phyloP scores from a whole-genome alignment of 2,888 invertebrate species.

The Drosophila peninsularis region DNA sequence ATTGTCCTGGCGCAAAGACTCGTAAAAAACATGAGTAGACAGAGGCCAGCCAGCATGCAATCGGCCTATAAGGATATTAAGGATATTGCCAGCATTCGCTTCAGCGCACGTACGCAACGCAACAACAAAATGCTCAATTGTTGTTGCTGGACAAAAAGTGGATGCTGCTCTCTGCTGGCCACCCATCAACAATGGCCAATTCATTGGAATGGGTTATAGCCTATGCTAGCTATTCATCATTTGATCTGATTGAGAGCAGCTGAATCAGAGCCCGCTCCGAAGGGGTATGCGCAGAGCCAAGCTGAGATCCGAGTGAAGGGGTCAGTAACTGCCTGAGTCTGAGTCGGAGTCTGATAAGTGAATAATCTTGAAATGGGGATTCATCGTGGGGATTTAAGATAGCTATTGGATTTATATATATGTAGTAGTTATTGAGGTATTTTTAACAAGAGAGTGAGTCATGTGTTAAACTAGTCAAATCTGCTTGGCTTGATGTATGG shows the following conservation, averaged over 20 bases:
- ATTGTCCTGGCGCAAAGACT: constrained; percentile 77
- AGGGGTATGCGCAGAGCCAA: not conserved
- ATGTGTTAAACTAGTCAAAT: not conserved
- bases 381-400: not conserved
- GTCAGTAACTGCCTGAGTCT: not conserved
- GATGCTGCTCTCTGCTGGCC: constrained; percentile 33
- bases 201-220: constrained; percentile 47
- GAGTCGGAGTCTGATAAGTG: too few relatives aligned
- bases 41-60: constrained; percentile 64
- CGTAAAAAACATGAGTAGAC: constrained; percentile 70
- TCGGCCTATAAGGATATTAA: constrained; percentile 67
- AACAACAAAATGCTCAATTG: constrained; percentile 13
- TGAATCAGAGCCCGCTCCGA: constrained; percentile 27
- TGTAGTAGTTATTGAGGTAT: not conserved
- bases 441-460: not conserved
- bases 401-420: too few relatives aligned
- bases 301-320: not conserved
- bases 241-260: constrained; percentile 53
- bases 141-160: constrained; percentile 36
- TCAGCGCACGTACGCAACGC: constrained; percentile 50
- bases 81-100: constrained; percentile 53
- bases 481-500: not conserved
- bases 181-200: constrained; percentile 45
- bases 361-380: not conserved
- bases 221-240: constrained; percentile 1